Conservation (phyloP, 2,113 vertebrate genomes). For the Sinocyclocheilus rhinocerous region DNA sequence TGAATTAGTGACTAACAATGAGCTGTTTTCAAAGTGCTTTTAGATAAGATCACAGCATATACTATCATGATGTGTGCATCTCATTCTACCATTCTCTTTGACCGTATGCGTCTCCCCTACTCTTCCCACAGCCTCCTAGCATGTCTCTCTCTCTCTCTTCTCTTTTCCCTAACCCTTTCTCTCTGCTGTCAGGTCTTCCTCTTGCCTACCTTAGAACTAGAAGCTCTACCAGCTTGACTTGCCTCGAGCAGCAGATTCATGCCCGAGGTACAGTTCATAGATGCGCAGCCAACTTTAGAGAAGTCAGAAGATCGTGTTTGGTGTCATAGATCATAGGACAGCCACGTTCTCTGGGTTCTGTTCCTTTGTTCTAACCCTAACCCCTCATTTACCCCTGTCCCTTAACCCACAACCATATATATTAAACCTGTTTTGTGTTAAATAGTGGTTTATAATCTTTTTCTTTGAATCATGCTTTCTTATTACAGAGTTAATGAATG, state of each 20-base stretch:
- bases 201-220: constrained; percentile 99
- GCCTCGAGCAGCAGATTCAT: constrained; percentile 92
- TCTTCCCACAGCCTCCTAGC: constrained; percentile 30
- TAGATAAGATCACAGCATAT: background rate
- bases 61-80: constrained; percentile 8
- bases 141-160: constrained; percentile 34
- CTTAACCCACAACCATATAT: background rate
- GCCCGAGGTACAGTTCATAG: constrained; percentile 91
- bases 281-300: constrained; percentile 30
- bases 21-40: background rate
- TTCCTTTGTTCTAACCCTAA: background rate
- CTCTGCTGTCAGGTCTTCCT: constrained; percentile 92
- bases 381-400: background rate
- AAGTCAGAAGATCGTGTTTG: constrained; percentile 9
- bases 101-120: constrained; percentile 15
- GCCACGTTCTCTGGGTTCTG: background rate
- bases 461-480: background rate
- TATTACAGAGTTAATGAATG: background rate
- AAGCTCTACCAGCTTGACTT: constrained; percentile 96
- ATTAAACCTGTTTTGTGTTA: background rate
- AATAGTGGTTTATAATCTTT: background rate
- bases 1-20: background rate
- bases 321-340: background rate
- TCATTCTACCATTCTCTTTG: constrained; percentile 6
- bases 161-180: constrained; percentile 81